Evolutionary conservation across 2,113 vertebrate genomes (phyloP).

Genomic region (Dascyllus trimaculatus): DNA sequence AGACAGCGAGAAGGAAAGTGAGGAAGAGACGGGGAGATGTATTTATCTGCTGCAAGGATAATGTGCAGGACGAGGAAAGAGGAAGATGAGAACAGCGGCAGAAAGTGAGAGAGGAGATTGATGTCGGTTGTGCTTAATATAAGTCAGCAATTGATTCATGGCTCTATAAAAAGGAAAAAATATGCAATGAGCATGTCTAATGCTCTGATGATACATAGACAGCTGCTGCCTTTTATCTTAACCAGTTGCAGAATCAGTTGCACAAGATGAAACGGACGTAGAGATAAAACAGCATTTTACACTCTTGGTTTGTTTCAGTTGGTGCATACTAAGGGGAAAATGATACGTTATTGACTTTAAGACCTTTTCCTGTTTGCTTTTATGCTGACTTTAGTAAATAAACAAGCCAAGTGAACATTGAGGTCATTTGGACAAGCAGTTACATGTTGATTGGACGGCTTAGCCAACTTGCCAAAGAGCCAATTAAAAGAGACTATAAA

Average conservation of each 20-base stretch:
- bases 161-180: slow-evolving; percentile 23
- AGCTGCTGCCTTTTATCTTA: not conserved
- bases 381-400: not conserved
- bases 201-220: slow-evolving; percentile 28
- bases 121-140: slow-evolving; percentile 36
- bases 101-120: slow-evolving; percentile 26
- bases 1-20: slow-evolving; percentile 10
- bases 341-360: not conserved
- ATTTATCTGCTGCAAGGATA: slow-evolving; percentile 29
- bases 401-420: not conserved
- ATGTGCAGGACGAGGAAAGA: slow-evolving; percentile 18
- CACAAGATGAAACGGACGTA: not conserved
- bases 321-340: not conserved
- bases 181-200: slow-evolving; percentile 29
- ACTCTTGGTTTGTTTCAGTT: not conserved
- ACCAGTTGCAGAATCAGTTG: not conserved
- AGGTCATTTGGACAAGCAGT: not conserved
- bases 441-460: too few species aligned
- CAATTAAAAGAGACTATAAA: too few species aligned
- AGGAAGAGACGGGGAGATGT: not conserved
- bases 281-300: slow-evolving; percentile 4
- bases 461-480: too few species aligned
- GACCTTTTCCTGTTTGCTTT: not conserved
- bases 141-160: slow-evolving; percentile 35
- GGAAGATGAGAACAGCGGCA: slow-evolving; percentile 16